Base-by-base conservation (phyloP, 2,113 vertebrate genomes). In the Hucho hucho region DNA sequence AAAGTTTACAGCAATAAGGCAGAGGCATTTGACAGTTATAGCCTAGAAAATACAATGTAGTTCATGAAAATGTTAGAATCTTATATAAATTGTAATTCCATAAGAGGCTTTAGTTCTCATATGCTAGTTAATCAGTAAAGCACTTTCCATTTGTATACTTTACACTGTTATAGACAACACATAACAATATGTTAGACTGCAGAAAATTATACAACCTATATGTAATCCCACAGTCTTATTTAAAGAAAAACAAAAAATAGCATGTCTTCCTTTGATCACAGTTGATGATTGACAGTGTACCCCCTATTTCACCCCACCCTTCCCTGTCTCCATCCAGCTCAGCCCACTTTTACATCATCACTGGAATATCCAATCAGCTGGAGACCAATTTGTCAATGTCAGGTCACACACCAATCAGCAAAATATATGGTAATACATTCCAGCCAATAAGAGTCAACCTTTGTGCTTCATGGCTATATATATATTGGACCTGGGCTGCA, bases 381-480 rank as follows among this genome's bases (percentile, higher is more conserved):
- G 71, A 25, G 49, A 4, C 32, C 79, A 70, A 89, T 89, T 75
- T 69, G 80, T 89, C 87, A 89, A 84, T 75, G 87, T 87, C 87
- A 63, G 18, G 43, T 29, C 26, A 12, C 46, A 26, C 22, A 64
- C 87, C 87, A 89, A 84, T 86, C 81, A 75, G 18, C 47, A 4
- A 24, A 67, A 26, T 12, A 58, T 70, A 75, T 69, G 71, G 76
- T 59, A 81, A 56, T 64, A 69, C n/a, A n/a, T 68, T 24, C 20
- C 24, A 73, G 24, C 87, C 85, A 89, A 89, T 89, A 61, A 76
- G 1, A 64, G 49, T 22, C 20, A 2, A 4, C 14, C n/a, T 29
- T 24, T 28, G 29, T 63, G 63, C 43, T 4, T n/a, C 22, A 43
- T 12, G 24, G n/a, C 37, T 79, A 87, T 37, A 37, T 43, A 43